A percentile compares a stretch with the other conserved stretches of the same genome.
Evolutionary conservation across 2,113 vertebrate genomes (phyloP).

Genomic region (Leuciscus idus): DNA sequence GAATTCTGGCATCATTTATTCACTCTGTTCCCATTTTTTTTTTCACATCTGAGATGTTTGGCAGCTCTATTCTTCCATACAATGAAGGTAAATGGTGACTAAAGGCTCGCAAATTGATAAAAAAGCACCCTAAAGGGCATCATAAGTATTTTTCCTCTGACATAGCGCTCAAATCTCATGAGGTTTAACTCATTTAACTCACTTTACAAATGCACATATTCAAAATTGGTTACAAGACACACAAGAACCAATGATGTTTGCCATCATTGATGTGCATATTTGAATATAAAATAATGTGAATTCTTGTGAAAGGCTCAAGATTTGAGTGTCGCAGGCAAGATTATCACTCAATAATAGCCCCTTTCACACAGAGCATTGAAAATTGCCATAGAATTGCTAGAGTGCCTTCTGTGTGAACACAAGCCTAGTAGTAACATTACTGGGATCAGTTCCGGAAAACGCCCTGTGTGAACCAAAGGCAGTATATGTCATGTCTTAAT

Average conservation of each 20-base stretch:
- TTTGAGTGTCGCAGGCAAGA: background rate
- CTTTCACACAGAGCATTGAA: too few species aligned
- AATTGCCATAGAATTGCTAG: too few species aligned
- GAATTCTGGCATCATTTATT: background rate
- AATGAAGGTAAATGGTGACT: background rate
- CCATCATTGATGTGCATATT: background rate
- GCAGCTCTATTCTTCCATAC: background rate
- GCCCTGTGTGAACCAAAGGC: too few species aligned
- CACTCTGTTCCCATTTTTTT: background rate
- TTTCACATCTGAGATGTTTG: background rate
- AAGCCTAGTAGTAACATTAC: too few species aligned
- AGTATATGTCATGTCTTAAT: too few species aligned
- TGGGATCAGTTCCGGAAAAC: too few species aligned
- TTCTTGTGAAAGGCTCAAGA: background rate
- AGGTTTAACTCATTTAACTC: too few species aligned
- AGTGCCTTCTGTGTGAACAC: too few species aligned
- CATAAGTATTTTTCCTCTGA: background rate
- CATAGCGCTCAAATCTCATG: background rate
- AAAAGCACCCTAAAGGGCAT: background rate
- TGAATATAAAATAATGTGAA: background rate
- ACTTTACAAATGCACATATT: background rate
- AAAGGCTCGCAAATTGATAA: background rate
- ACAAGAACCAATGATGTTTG: background rate
- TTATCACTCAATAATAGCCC: background rate
- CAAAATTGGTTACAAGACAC: background rate